A percentile compares a stretch with the other conserved stretches of the same genome.
phyloP scores from a whole-genome alignment of 2,797 vertebrate genomes.

The Antrozous pallidus region DNA sequence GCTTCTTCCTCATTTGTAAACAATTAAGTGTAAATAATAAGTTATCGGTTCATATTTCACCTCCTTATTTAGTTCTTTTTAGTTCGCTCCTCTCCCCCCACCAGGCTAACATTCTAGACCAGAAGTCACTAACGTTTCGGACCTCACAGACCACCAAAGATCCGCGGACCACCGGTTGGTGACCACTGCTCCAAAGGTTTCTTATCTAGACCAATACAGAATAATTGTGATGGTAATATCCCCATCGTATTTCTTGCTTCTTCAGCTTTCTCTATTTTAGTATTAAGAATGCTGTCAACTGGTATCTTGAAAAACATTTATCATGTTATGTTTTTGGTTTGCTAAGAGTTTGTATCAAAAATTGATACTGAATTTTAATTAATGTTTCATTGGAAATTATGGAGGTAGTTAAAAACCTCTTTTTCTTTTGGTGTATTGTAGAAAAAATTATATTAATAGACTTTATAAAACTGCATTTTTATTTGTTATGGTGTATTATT shows the following conservation, averaged over 20 bases:
- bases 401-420: neutral
- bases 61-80: neutral
- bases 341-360: neutral
- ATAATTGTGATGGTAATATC: neutral
- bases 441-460: neutral
- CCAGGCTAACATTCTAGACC: neutral
- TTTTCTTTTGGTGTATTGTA: neutral
- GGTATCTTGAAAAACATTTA: neutral
- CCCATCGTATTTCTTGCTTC: neutral
- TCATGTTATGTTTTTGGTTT: neutral
- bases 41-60: neutral
- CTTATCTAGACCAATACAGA: neutral
- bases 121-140: neutral
- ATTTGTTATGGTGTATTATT: neutral
- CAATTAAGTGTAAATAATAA: slow-evolving; percentile 11
- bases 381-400: neutral
- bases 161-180: fast-evolving
- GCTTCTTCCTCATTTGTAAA: neutral
- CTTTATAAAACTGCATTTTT: slow-evolving; percentile 5
- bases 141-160: too few relatives aligned
- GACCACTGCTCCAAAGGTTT: too few relatives aligned
- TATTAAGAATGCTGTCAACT: neutral
- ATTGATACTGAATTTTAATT: neutral
- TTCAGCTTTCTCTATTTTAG: neutral
- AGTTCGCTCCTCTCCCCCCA: neutral